These are phyloP conservation scores for Oreortyx pictus DNA, from an alignment of 2,797 vertebrate genomes.

Conservation along the genomic window DNA sequence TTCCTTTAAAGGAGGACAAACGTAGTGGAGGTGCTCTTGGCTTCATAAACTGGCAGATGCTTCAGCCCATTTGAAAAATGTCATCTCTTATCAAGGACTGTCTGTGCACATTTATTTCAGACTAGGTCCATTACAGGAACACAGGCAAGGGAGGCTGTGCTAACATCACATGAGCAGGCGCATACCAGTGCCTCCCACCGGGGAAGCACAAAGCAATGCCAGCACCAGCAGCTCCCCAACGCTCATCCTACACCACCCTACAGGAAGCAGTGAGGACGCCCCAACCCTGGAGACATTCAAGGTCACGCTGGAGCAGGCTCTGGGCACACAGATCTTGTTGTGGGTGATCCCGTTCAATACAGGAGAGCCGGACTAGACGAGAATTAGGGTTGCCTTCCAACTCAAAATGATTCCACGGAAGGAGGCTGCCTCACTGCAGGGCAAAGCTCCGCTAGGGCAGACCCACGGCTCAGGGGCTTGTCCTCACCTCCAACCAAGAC, in stretches of 20 bases:
- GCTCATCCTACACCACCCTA: fast-evolving
- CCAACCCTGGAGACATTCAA: too few species aligned
- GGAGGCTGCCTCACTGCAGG: too few species aligned
- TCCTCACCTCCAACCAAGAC: fast-evolving
- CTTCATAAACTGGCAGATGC: fast-evolving
- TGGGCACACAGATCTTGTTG: too few species aligned
- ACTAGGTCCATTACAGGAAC: background rate
- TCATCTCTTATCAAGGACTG: fast-evolving
- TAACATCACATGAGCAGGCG: background rate
- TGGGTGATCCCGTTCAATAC: too few species aligned
- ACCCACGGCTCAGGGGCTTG: too few species aligned
- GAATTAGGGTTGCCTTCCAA: too few species aligned
- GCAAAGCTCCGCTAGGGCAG: background rate
- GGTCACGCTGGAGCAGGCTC: too few species aligned
- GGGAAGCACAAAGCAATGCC: background rate
- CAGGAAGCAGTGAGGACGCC: background rate
- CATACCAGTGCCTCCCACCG: fast-evolving
- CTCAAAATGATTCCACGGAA: too few species aligned
- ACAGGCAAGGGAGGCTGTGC: fast-evolving
- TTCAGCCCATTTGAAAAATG: background rate
- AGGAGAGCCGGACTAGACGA: fast-evolving
- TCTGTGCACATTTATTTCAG: fast-evolving
- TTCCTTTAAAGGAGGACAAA: background rate
- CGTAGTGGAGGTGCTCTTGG: fast-evolving
- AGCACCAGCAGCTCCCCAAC: fast-evolving